Percentiles rank a stretch among this genome's conserved stretches.
Evolutionary conservation across 2,113 vertebrate genomes (phyloP).

Genomic region (Thamnaconus septentrionalis): DNA sequence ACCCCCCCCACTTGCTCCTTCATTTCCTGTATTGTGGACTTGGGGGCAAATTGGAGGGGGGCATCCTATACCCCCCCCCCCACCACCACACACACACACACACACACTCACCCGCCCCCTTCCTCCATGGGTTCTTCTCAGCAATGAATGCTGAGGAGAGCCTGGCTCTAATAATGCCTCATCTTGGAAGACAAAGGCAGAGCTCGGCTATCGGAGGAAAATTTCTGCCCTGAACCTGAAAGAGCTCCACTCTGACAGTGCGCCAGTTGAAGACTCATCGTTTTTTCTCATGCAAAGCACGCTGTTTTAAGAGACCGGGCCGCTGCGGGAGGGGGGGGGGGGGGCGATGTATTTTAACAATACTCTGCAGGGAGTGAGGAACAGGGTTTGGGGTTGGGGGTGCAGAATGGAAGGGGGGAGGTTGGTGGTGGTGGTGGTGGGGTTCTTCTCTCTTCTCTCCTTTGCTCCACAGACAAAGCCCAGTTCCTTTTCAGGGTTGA

Average conservation of each 20-base stretch:
- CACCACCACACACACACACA: background rate
- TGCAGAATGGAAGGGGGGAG: conserved; percentile 6
- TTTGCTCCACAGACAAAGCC: conserved; percentile 76
- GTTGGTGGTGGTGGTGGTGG: conserved; percentile 8
- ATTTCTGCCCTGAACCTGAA: conserved; percentile 69
- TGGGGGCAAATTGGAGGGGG: conserved; percentile 41
- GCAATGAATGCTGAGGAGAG: conserved; percentile 68
- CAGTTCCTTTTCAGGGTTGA: conserved; percentile 74
- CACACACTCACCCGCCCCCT: conserved; percentile 41
- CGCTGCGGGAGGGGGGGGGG: conserved; percentile 48
- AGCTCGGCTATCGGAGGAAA: conserved; percentile 69
- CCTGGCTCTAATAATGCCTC: conserved; percentile 67
- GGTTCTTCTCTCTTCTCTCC: conserved; percentile 48
- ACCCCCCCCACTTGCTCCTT: conserved; percentile 32
- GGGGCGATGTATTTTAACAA: conserved; percentile 76
- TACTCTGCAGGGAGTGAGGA: conserved; percentile 78
- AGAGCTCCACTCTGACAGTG: conserved; percentile 71
- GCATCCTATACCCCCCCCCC: background rate
- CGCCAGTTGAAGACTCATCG: conserved; percentile 80
- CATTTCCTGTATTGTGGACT: conserved; percentile 52
- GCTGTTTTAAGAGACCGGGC: conserved; percentile 74
- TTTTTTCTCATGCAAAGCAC: conserved; percentile 82
- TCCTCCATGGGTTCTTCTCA: conserved; percentile 41
- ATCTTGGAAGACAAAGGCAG: conserved; percentile 68
- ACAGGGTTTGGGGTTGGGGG: conserved; percentile 60